Conservation (phyloP, 2,888 invertebrate genomes). For the Lycophotia porphyrea region DNA sequence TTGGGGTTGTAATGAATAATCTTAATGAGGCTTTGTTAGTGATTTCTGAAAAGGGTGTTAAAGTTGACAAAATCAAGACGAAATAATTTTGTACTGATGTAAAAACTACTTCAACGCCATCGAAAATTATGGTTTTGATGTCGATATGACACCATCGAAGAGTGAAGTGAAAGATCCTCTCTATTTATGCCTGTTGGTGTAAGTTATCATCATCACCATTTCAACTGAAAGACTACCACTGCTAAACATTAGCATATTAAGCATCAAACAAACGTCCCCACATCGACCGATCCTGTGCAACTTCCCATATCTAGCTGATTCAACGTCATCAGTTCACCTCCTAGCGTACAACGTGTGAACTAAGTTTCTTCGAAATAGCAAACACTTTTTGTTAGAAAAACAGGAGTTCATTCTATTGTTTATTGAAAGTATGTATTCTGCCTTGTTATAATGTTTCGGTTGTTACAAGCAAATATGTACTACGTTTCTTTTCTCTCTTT, state of each 20-base stretch:
- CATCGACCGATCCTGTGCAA: background rate
- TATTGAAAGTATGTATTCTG: background rate
- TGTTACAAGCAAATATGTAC: background rate
- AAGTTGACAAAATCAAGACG: background rate
- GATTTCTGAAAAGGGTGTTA: background rate
- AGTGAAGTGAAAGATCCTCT: background rate
- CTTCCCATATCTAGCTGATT: background rate
- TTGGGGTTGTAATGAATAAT: background rate
- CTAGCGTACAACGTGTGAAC: background rate
- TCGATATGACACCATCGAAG: background rate
- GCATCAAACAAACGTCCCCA: background rate
- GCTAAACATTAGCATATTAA: background rate
- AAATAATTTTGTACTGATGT: background rate
- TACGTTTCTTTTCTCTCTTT: background rate
- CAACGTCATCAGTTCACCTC: background rate
- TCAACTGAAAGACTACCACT: background rate
- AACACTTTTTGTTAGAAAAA: background rate
- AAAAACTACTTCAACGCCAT: background rate
- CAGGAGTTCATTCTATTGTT: background rate
- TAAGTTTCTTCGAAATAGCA: background rate
- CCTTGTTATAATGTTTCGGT: background rate
- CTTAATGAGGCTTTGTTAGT: background rate
- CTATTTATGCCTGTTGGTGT: background rate
- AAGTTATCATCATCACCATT: background rate
- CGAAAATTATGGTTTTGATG: background rate